Base-by-base conservation (phyloP, 2,888 invertebrate species). In the Antheraea yamamai region DNA sequence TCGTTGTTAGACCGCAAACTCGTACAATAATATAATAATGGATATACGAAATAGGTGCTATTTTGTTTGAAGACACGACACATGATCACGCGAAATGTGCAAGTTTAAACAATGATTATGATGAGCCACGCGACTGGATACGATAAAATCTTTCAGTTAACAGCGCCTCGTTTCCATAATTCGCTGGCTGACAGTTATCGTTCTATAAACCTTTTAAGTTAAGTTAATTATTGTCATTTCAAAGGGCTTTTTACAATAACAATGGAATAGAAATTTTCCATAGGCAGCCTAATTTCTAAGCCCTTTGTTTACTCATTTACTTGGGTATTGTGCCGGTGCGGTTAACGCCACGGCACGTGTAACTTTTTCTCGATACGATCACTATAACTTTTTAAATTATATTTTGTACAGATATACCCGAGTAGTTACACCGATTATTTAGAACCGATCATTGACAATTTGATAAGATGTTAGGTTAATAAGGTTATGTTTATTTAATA, bases 291-390 rank as follows among this genome's bases (percentile, higher is more conserved):
- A 64, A 73, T 39, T 39, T 14, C 16, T 73, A 73, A 73, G 61
- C 39, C 39, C 72, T 55, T 73, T 73, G 73, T 73, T 73, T 58
- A 35, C 35, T n/a, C 26, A 35, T 58, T 61, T 35, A 12, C n/a
- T 30, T 35, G 35, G 61, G 55, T 73, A 55, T 61, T n/a, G 73
- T 18, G 70, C 20, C 35, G n/a, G n/a, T 39, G 58, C 61, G 73
- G 35, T 73, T 58, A 73, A 73, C 35, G 73, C 64, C 73, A 73
- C 23, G 39, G 35, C 73, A 73, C 61, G 73, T 73, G 61, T n/a
- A 72, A 12, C 12, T 72, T 23, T 55, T 51, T 72, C 18, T 18
- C 26, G n/a, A 20, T 16, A 8, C 47, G 1, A 20, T 71, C n/a
- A 1, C 61, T 61, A 61, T n/a, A 61, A 23, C n/a, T n/a, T n/a